A percentile compares a stretch with the other conserved stretches of the same genome.
Evolutionary conservation across 1,140 invertebrate genomes (phyloP).

Genomic region (Neodiprion virginianus): DNA sequence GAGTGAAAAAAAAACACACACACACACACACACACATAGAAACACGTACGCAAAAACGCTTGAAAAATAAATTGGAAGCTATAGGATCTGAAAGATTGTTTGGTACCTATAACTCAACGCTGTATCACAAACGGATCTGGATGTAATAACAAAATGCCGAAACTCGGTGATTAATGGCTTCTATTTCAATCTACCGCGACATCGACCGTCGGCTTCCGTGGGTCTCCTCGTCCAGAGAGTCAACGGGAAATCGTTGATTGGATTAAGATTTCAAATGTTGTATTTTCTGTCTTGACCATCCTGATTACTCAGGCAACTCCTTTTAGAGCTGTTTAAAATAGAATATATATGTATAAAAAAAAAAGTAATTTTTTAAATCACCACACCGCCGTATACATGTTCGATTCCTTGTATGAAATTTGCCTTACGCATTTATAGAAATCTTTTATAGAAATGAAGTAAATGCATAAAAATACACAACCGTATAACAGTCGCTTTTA

Average conservation of each 20-base stretch:
- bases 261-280: background rate
- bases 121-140: background rate
- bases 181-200: background rate
- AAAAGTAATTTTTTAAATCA: too few species aligned
- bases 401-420: too few species aligned
- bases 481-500: too few species aligned
- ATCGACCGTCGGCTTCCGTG: background rate
- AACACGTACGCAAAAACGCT: background rate
- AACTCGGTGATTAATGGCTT: background rate
- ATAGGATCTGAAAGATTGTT: constrained; percentile 5
- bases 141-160: constrained; percentile 3
- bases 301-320: too few species aligned
- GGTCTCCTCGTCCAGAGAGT: background rate
- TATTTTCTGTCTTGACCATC: background rate
- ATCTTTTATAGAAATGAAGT: too few species aligned
- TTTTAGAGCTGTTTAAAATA: too few species aligned
- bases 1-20: background rate
- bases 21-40: background rate
- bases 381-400: too few species aligned
- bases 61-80: background rate
- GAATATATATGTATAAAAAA: too few species aligned
- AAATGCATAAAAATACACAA: too few species aligned
- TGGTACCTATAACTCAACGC: background rate
- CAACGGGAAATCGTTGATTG: background rate
- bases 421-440: too few species aligned